Conservation (phyloP, 2,888 invertebrate species). For the Pterostichus niger region DNA sequence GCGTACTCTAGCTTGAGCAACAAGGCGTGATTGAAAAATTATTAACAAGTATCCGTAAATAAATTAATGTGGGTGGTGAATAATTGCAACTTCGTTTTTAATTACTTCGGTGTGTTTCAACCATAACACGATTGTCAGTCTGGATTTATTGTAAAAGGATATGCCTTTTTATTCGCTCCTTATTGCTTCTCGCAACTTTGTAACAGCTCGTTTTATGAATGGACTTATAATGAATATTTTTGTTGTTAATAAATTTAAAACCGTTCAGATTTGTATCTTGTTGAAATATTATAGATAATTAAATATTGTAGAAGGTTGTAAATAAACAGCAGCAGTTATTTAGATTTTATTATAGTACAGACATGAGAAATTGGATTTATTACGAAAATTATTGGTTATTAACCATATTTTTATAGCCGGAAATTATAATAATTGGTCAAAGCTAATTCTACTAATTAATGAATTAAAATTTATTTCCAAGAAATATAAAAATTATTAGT, state of each 20-base stretch:
- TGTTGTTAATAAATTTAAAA: constrained; percentile 33
- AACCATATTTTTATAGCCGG: constrained; percentile 13
- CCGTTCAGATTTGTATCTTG: constrained; percentile 28
- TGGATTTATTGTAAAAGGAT: constrained; percentile 33
- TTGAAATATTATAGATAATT: constrained; percentile 33
- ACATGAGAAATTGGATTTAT: constrained; percentile 7
- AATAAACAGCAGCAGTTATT: constrained; percentile 5
- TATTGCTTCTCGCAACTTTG: background rate
- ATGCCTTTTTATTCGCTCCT: constrained; percentile 24
- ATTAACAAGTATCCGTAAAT: constrained; percentile 41
- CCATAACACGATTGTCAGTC: constrained; percentile 28
- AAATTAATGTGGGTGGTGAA: constrained; percentile 58
- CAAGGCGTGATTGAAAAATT: constrained; percentile 50
- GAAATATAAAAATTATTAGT: background rate
- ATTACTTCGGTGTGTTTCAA: constrained; percentile 39
- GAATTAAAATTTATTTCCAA: background rate
- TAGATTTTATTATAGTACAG: constrained; percentile 3
- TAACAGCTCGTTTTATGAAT: constrained; percentile 25
- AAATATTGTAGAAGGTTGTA: constrained; percentile 33
- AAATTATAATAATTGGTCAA: constrained; percentile 3
- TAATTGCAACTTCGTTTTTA: constrained; percentile 54
- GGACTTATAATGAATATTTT: constrained; percentile 22
- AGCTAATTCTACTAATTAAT: background rate
- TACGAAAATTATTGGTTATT: constrained; percentile 18
- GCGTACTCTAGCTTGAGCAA: background rate